Evolutionary conservation across 2,888 invertebrate species (phyloP).

Genomic region (Cyclophora albipunctata): DNA sequence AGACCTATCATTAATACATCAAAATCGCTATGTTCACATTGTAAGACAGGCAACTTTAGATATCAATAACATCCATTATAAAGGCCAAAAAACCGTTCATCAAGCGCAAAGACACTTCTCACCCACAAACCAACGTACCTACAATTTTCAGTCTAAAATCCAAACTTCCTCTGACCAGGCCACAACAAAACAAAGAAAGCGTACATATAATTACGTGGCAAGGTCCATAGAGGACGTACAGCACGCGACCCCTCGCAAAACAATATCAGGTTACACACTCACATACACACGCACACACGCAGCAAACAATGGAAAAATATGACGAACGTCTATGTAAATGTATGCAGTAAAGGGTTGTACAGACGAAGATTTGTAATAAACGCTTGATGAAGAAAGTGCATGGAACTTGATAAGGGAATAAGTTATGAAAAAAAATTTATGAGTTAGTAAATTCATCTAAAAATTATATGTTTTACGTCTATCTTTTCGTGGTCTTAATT

Average conservation of each 20-base stretch:
- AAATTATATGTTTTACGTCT: no score
- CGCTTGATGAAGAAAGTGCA: slow-evolving; percentile 1
- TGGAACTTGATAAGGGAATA: no score
- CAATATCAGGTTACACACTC: slow-evolving; percentile 57
- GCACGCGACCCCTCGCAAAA: slow-evolving; percentile 58
- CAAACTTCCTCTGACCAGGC: slow-evolving; percentile 16
- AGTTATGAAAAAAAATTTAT: no score
- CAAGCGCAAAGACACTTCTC: slow-evolving; percentile 17
- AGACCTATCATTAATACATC: no score
- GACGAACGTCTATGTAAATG: neutral
- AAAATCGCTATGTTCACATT: no score
- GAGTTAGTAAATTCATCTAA: no score
- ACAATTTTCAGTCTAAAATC: neutral
- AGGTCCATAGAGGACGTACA: slow-evolving; percentile 62
- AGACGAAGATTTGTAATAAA: neutral
- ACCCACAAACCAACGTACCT: slow-evolving; percentile 22
- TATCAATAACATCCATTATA: no score
- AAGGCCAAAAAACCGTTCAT: slow-evolving; percentile 11
- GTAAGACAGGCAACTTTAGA: no score
- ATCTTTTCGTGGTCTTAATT: no score
- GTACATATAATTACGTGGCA: slow-evolving; percentile 46
- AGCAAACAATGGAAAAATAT: neutral
- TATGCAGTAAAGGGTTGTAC: no score
- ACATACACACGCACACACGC: slow-evolving; percentile 7
- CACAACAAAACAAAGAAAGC: slow-evolving; percentile 21